phyloP scores from a whole-genome alignment of 23 tunicate species.

The Aplidium turbinatum region DNA sequence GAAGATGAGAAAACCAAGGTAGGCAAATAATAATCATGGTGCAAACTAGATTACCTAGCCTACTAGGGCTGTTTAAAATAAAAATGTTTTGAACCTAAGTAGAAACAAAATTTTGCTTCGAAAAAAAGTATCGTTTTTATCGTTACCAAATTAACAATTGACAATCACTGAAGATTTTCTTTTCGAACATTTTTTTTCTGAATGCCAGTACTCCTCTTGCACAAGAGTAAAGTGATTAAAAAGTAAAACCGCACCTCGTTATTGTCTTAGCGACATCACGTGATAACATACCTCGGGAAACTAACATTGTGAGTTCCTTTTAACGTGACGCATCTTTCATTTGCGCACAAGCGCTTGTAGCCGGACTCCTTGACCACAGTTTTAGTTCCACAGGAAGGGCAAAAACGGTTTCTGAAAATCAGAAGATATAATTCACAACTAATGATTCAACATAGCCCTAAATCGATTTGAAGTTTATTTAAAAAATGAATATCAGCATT shows the following conservation, averaged over 20 bases:
- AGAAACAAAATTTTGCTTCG: no score
- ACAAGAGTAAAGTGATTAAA: no score
- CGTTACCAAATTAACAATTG: neutral
- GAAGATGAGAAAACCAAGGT: neutral
- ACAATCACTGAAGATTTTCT: no score
- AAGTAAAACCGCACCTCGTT: no score
- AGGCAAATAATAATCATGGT: neutral
- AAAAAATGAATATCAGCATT: no score
- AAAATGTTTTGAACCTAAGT: no score
- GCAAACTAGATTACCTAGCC: neutral
- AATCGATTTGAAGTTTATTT: neutral
- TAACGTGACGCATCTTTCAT: conserved; percentile 39
- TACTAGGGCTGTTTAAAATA: no score
- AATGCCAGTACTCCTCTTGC: no score
- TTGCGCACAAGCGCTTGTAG: conserved; percentile 66
- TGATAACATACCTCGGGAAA: conserved; percentile 92
- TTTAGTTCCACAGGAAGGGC: conserved; percentile 85
- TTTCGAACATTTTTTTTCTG: no score
- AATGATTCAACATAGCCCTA: neutral
- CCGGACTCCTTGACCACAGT: conserved; percentile 77
- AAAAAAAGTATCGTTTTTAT: neutral
- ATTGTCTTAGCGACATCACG: no score
- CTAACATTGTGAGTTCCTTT: conserved; percentile 84
- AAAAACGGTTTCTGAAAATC: conserved; percentile 57
- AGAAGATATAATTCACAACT: neutral